phyloP scores from a whole-genome alignment of 2,888 invertebrate species.

The Agrochola circellaris region DNA sequence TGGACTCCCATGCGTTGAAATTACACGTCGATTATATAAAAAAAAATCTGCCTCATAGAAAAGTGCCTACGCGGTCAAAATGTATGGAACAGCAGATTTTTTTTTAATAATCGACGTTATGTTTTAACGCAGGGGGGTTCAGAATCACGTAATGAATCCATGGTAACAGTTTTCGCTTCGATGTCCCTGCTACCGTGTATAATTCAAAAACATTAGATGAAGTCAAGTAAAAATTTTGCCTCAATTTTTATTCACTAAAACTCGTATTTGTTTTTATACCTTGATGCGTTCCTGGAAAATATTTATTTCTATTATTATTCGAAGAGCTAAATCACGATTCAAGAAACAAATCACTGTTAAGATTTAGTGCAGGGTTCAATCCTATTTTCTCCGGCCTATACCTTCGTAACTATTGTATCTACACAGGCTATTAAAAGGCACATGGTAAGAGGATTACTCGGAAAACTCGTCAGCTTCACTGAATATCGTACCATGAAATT shows the following conservation, averaged over 20 bases:
- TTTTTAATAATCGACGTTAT: no score
- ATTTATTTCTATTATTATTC: neutral
- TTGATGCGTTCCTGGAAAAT: neutral
- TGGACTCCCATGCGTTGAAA: no score
- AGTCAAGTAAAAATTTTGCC: neutral
- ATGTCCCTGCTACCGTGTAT: no score
- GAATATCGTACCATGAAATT: slow-evolving; percentile 14
- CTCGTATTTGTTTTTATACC: no score
- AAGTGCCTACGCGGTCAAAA: no score
- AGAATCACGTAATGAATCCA: no score
- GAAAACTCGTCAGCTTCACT: slow-evolving; percentile 24
- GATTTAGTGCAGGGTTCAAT: neutral
- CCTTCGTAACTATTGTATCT: neutral
- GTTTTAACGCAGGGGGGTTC: no score
- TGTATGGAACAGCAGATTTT: no score
- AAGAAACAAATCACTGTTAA: neutral
- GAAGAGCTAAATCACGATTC: neutral
- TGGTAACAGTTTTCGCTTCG: no score
- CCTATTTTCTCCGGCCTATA: neutral
- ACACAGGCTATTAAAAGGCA: slow-evolving; percentile 14
- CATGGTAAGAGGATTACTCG: slow-evolving; percentile 42
- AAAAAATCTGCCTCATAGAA: no score
- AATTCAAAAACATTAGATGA: neutral
- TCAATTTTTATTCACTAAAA: no score
- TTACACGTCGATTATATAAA: no score